phyloP scores from a whole-genome alignment of 2,888 invertebrate genomes.

The Lampropteryx suffumata region DNA sequence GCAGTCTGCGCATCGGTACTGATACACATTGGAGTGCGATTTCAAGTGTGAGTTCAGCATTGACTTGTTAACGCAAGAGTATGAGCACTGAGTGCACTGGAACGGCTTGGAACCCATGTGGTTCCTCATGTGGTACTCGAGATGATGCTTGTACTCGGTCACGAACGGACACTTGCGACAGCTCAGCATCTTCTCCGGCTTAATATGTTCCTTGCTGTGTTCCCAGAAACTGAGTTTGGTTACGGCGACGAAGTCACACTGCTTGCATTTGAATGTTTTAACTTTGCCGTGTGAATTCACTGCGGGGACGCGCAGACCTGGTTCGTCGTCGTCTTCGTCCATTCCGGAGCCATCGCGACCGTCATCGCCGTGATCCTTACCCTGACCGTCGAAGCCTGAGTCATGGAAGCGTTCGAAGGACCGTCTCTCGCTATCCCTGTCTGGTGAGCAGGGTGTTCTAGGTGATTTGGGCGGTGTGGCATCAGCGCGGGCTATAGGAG shows the following conservation, averaged over 20 bases:
- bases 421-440: conserved; percentile 58
- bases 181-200: conserved; percentile 93
- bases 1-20: conserved; percentile 96
- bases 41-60: conserved; percentile 99
- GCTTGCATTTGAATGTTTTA: conserved; percentile 96
- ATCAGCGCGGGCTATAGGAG: conserved; percentile 61
- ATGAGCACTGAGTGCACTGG: conserved; percentile 94
- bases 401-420: conserved; percentile 73
- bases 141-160: conserved; percentile 99
- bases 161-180: conserved; percentile 98
- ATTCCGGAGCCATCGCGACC: conserved; percentile 75
- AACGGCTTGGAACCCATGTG: conserved; percentile 98
- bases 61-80: conserved; percentile 98
- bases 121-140: conserved; percentile 98
- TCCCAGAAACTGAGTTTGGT: conserved; percentile 97
- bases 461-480: conserved; percentile 76
- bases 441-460: conserved; percentile 62
- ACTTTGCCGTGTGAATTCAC: conserved; percentile 91
- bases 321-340: conserved; percentile 82
- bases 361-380: conserved; percentile 65
- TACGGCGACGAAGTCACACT: conserved; percentile 92
- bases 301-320: conserved; percentile 84
- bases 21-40: conserved; percentile 95
- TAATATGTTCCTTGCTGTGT: conserved; percentile 95
- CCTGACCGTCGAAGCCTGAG: conserved; percentile 74